Conservation (phyloP, 2,113 vertebrate species). For the Anarrhichthys ocellatus region DNA sequence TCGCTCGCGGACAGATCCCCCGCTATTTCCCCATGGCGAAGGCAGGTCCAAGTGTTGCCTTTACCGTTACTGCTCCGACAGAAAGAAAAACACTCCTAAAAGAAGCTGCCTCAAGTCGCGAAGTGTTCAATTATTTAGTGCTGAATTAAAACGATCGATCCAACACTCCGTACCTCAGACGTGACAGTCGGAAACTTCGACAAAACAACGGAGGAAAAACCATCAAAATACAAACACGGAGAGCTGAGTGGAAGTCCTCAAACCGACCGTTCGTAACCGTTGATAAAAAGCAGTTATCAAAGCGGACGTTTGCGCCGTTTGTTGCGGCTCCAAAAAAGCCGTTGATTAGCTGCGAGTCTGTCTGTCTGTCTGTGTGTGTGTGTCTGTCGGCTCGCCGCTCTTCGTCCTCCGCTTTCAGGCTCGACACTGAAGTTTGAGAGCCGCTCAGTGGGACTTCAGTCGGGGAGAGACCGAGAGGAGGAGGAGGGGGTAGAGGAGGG, state of each 20-base stretch:
- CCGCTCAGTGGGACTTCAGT: conserved; percentile 70
- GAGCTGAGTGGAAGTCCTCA: conserved; percentile 43
- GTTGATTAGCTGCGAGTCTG: conserved; percentile 8
- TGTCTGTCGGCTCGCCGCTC: conserved; percentile 45
- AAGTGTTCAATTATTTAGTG: not conserved
- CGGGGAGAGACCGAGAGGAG: conserved; percentile 34
- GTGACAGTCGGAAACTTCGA: conserved; percentile 67
- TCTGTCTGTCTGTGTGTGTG: not conserved
- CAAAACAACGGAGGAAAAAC: conserved; percentile 30
- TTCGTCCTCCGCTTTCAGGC: conserved; percentile 62
- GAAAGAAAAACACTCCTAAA: not conserved
- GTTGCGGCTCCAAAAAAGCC: conserved; percentile 1
- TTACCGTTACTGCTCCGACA: conserved; percentile 27
- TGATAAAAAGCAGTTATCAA: not conserved
- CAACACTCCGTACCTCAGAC: conserved; percentile 47
- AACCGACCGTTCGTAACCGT: not conserved
- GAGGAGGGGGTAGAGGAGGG: conserved; percentile 33
- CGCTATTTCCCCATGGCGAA: conserved; percentile 68
- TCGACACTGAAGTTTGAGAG: conserved; percentile 73
- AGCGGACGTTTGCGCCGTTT: not conserved
- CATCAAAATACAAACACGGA: conserved; percentile 9
- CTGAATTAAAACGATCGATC: conserved; percentile 36
- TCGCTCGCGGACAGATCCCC: conserved; percentile 28
- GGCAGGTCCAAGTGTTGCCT: conserved; percentile 37
- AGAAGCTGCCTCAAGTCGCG: not conserved